A percentile compares a stretch with the other conserved stretches of the same genome.
Conservation (phyloP, 1,140 invertebrate genomes). For the Drosophila subpulchrella region DNA sequence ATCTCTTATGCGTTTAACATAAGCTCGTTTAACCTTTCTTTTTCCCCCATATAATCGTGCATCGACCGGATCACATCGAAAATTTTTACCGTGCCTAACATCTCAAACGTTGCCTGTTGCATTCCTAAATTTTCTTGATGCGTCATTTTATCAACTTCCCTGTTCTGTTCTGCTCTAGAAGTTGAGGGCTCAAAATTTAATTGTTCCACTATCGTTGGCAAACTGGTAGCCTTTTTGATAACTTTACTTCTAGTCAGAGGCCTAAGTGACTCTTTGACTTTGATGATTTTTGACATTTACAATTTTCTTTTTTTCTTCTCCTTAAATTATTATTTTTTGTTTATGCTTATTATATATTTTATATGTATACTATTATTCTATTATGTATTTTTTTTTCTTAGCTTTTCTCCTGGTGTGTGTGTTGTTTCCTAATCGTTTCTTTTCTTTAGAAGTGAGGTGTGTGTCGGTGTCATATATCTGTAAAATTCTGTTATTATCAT, state of each 20-base stretch:
- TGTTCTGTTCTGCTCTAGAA: constrained; percentile 4
- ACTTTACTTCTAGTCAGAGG: constrained; percentile 3
- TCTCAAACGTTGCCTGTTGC: constrained; percentile 8
- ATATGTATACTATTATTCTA: too few relatives aligned
- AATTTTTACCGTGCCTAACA: constrained; percentile 9
- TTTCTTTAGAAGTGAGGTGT: constrained; percentile 11
- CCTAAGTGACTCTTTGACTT: constrained; percentile 8
- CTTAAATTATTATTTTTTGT: not conserved
- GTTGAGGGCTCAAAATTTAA: constrained; percentile 10
- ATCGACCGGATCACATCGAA: constrained; percentile 7
- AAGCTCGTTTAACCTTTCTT: constrained; percentile 1
- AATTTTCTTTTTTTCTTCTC: constrained; percentile 8
- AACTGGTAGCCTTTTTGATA: constrained; percentile 8
- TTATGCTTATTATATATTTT: not conserved
- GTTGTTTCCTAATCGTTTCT: not conserved
- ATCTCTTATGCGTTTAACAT: constrained; percentile 5
- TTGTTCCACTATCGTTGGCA: constrained; percentile 4
- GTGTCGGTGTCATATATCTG: not conserved
- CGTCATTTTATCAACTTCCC: constrained; percentile 4
- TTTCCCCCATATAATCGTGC: not conserved
- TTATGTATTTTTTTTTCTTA: too few relatives aligned
- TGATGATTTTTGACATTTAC: constrained; percentile 6
- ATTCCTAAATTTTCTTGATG: constrained; percentile 5
- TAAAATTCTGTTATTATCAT: constrained; percentile 1
- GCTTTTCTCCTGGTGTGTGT: constrained; percentile 1